phyloP scores from a whole-genome alignment of 2,113 vertebrate species.

The Corvus hawaiiensis region DNA sequence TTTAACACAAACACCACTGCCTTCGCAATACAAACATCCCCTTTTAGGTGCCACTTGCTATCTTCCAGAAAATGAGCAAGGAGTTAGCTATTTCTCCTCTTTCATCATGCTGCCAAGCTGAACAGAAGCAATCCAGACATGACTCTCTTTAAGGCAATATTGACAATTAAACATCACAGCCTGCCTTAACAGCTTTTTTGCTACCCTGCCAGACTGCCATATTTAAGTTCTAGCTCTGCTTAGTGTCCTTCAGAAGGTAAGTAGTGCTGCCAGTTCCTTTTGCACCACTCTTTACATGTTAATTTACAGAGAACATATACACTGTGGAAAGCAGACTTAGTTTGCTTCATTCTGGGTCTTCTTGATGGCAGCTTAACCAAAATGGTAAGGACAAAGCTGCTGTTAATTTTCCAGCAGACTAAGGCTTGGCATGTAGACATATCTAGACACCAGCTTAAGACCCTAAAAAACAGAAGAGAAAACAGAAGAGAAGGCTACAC shows the following conservation, averaged over 20 bases:
- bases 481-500: background rate
- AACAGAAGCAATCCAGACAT: background rate
- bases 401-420: background rate
- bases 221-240: background rate
- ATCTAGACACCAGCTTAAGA: background rate
- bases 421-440: background rate
- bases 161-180: conserved; percentile 6
- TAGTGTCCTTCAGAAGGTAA: background rate
- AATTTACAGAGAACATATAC: background rate
- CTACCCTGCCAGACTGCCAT: background rate
- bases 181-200: conserved; percentile 36
- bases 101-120: background rate
- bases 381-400: background rate
- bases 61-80: background rate
- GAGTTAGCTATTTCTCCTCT: background rate
- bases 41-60: background rate
- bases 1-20: background rate
- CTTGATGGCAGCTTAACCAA: background rate
- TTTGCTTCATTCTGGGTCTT: background rate
- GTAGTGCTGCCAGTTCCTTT: background rate
- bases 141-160: background rate
- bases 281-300: background rate
- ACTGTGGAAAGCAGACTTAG: background rate
- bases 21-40: background rate
- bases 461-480: background rate